Base-by-base conservation (phyloP, 2,797 vertebrate species). In the Sebastes baramenuke region DNA sequence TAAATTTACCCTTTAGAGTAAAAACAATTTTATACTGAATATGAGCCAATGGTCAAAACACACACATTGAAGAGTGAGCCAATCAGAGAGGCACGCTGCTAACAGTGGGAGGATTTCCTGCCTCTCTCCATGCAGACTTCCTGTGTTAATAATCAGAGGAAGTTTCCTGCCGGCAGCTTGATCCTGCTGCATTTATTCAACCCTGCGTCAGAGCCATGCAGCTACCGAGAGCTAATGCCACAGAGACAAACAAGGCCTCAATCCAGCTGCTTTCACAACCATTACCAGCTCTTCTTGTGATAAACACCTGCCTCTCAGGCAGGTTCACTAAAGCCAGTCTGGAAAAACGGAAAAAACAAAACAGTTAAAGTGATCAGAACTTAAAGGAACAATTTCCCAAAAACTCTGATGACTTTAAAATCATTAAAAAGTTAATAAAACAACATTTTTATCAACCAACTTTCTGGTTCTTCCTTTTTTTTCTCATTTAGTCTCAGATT, bases 141-240 rank as follows among this genome's bases (percentile, higher is more conserved):
- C 97, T 96, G 91, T 86, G 77, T 91, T 94, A 96, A 97, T 95
- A 97, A 97, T 97, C 93, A 93, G 91, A 97, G 97, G 97, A 98
- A 98, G 94, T 92, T 89, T 94, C 93, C 89, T 92, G 94, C 94
- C 93, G 93, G 92, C 85, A 76, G 88, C 84, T 88, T 55, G 70
- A 90, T 87, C 86, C 89, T 54, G 55, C 72, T 69, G 64, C 72
- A 81, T 77, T 79, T 75, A 75, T 61, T 67, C 30, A 32, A 32
- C n/a, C 42, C 68, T 1, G 5, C 5, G 13, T 27, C 67, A 61
- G 49, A 81, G 79, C 27, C 67, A 49, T 65, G 67, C 67, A 81
- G 72, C 65, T 16, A 62, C 55, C 24, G 5, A 42, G 46, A 20
- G 46, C 78, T 60, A 76, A 81, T 42, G 65, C 69, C 80, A 66